These are phyloP conservation scores for Lutraria lutraria DNA, from an alignment of 2,888 invertebrate species.

Conservation along the genomic window DNA sequence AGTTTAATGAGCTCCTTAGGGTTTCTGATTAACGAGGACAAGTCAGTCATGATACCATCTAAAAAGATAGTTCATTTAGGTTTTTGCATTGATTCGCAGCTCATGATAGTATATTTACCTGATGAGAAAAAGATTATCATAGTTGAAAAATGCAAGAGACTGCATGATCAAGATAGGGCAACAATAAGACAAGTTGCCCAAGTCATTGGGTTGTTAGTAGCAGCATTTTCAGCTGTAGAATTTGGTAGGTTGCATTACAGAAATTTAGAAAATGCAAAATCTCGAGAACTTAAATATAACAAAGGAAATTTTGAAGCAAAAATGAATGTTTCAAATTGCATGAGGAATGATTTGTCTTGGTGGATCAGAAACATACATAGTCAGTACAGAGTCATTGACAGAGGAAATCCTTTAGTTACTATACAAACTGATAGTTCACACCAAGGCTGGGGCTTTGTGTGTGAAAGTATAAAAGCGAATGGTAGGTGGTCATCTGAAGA, in stretches of 20 bases:
- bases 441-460: slow-evolving; percentile 49
- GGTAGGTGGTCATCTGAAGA: slow-evolving; percentile 54
- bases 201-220: slow-evolving; percentile 51
- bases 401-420: slow-evolving; percentile 35
- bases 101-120: slow-evolving; percentile 53
- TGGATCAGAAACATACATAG: slow-evolving; percentile 50
- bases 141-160: slow-evolving; percentile 5
- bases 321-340: slow-evolving; percentile 28
- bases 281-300: slow-evolving; percentile 2
- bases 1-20: slow-evolving; percentile 38
- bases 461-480: slow-evolving; percentile 13
- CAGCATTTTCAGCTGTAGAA: slow-evolving; percentile 54
- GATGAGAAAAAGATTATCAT: slow-evolving; percentile 55
- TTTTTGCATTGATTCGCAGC: slow-evolving; percentile 53
- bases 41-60: too few relatives aligned
- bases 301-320: too few relatives aligned
- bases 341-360: slow-evolving; percentile 50
- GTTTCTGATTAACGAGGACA: too few relatives aligned
- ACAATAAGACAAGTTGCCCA: slow-evolving; percentile 51
- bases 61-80: too few relatives aligned
- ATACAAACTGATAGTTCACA: slow-evolving; percentile 49
- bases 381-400: slow-evolving; percentile 31
- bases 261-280: slow-evolving; percentile 45
- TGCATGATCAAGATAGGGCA: neutral
- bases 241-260: slow-evolving; percentile 51